Percentiles rank a stretch among this genome's conserved stretches.
phyloP scores from a whole-genome alignment of 2,113 vertebrate genomes.

The Caranx melampygus region DNA sequence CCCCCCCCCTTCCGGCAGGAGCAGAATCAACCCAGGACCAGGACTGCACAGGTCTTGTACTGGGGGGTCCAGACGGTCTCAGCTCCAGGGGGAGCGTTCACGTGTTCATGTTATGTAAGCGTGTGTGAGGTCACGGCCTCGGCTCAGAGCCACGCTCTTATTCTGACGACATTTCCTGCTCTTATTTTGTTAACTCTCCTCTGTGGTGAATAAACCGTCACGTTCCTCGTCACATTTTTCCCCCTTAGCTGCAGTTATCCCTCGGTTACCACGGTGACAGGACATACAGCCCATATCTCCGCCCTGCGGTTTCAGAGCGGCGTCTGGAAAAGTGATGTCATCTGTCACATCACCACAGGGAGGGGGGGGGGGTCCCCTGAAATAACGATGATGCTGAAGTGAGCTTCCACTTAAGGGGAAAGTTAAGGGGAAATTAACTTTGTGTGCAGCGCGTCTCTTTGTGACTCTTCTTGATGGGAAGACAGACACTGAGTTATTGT shows the following conservation, averaged over 20 bases:
- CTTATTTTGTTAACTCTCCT: conserved; percentile 20
- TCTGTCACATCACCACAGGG: conserved; percentile 56
- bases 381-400: neutral
- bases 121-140: conserved; percentile 21
- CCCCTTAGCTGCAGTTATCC: conserved; percentile 41
- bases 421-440: no score
- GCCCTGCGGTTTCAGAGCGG: conserved; percentile 56
- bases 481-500: no score
- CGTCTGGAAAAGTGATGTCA: conserved; percentile 79
- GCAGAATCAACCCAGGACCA: no score
- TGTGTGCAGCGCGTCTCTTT: no score
- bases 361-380: conserved; percentile 16
- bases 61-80: no score
- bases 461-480: no score
- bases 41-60: no score
- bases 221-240: conserved; percentile 7
- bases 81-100: neutral
- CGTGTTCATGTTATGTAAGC: conserved; percentile 15
- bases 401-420: no score
- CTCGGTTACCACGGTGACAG: conserved; percentile 81
- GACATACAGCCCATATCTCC: conserved; percentile 62
- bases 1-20: no score
- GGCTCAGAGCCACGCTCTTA: neutral
- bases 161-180: conserved; percentile 48
- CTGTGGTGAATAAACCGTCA: conserved; percentile 1